Percentiles rank a stretch among this genome's conserved stretches.
Conservation (phyloP, 2,113 vertebrate species). For the Grallaria varia region DNA sequence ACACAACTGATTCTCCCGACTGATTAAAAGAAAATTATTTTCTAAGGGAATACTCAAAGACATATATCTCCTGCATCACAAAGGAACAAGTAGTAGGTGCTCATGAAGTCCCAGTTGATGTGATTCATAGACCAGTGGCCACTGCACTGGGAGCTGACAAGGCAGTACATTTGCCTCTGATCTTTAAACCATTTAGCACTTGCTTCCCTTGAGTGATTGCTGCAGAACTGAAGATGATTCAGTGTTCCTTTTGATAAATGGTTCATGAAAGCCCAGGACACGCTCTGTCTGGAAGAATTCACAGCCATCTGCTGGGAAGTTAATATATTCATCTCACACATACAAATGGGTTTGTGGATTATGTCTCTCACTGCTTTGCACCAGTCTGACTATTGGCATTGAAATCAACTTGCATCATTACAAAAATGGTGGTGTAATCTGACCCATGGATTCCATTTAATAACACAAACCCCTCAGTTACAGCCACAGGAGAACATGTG, state of each 20-base stretch:
- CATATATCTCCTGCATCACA: neutral
- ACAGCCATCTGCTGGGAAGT: slow-evolving; percentile 32
- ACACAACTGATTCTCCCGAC: neutral
- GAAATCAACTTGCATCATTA: neutral
- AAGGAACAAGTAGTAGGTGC: neutral
- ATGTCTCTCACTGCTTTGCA: neutral
- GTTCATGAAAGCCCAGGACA: neutral
- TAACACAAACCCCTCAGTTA: neutral
- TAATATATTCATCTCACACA: slow-evolving; percentile 16
- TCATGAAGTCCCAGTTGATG: neutral
- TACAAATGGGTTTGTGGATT: neutral
- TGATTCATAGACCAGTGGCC: neutral
- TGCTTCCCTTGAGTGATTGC: neutral
- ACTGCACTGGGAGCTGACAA: neutral
- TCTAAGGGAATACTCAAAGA: neutral
- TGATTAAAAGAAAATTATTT: neutral
- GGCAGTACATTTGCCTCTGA: neutral
- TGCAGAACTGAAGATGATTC: slow-evolving; percentile 12
- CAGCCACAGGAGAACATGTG: neutral
- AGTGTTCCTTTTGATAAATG: slow-evolving; percentile 11
- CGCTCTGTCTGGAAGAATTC: slow-evolving; percentile 37
- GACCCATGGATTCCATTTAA: neutral
- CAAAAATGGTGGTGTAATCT: neutral
- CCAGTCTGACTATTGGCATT: neutral
- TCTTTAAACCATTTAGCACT: slow-evolving; percentile 1